phyloP scores from a whole-genome alignment of 2,113 vertebrate species.

The Montifringilla adamsi region DNA sequence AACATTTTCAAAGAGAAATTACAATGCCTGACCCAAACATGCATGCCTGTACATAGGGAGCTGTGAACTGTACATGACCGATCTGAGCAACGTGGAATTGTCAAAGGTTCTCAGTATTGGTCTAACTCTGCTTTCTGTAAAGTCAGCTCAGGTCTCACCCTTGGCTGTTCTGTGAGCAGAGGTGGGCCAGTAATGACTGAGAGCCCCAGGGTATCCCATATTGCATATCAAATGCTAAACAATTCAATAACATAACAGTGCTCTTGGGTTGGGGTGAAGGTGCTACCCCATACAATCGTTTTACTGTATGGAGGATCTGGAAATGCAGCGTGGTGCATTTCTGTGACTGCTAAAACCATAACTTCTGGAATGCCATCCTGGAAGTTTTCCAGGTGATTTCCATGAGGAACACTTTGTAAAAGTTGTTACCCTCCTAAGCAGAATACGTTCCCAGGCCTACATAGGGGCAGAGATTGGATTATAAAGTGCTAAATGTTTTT shows the following conservation, averaged over 20 bases:
- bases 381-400: constrained; percentile 79
- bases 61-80: fast-evolving
- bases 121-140: neutral
- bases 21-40: neutral
- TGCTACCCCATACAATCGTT: constrained; percentile 19
- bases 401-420: constrained; percentile 82
- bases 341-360: constrained; percentile 79
- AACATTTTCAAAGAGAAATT: neutral
- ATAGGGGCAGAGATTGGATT: constrained; percentile 80
- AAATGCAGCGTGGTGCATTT: constrained; percentile 32
- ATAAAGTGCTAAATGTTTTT: constrained; percentile 83
- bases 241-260: neutral
- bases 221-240: constrained; percentile 16
- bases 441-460: constrained; percentile 72
- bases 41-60: neutral
- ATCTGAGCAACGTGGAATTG: neutral
- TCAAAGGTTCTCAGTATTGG: neutral
- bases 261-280: constrained; percentile 27
- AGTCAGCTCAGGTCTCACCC: constrained; percentile 1
- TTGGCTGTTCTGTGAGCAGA: neutral
- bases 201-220: neutral
- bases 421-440: constrained; percentile 77
- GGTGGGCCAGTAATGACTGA: neutral
- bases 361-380: constrained; percentile 82
- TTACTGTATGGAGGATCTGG: constrained; percentile 44